Base-by-base conservation (phyloP, 2,797 vertebrate genomes). In the Galagoides demidoff region DNA sequence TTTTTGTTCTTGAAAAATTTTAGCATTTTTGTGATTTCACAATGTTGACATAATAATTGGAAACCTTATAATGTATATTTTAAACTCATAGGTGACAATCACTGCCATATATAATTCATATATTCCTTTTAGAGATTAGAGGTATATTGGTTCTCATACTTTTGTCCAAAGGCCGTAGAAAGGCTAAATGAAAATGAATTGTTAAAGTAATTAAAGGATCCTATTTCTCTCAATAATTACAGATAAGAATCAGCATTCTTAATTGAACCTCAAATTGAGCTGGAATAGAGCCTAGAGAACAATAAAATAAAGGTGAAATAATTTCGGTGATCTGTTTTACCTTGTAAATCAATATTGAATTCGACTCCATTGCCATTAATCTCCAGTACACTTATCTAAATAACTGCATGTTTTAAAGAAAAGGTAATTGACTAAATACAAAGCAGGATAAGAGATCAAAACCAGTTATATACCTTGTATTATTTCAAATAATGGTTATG, bases 161-260 rank as follows among this genome's bases (percentile, higher is more conserved):
- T 92, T 87, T 90, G 17, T 31, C 52, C 29, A 82, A 89, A 85
- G 59, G 13, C n/a, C 45, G 27, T 55, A 88, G 27, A 34, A 79
- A 86, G 4, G 27, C 27, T 25, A 84, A 90, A 71, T 74, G 27
- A 90, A 27, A 97, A 89, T 61, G 43, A 74, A 20, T 70, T 55
- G 10, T 83, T 94, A 45, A 94, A 52, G 43, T 94, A 95, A 89
- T 94, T 88, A 73, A 77, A 17, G 2, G 2, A 57, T 85, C 1
- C 19, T 61, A 27, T 77, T 81, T 95, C 17, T 7, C 81, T 94
- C 43, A 78, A 20, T 81, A 90, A 91, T 85, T 94, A 85, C 88
- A 88, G 5, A 63, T 45, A 85, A 20, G 20, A 84, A 68, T 91
- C 13, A 61, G 5, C 74, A 71, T 91, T 17, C 31, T 78, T 39